phyloP scores from a whole-genome alignment of 35 echinoderm and acorn worm species.

The Strongylocentrotus purpuratus region DNA sequence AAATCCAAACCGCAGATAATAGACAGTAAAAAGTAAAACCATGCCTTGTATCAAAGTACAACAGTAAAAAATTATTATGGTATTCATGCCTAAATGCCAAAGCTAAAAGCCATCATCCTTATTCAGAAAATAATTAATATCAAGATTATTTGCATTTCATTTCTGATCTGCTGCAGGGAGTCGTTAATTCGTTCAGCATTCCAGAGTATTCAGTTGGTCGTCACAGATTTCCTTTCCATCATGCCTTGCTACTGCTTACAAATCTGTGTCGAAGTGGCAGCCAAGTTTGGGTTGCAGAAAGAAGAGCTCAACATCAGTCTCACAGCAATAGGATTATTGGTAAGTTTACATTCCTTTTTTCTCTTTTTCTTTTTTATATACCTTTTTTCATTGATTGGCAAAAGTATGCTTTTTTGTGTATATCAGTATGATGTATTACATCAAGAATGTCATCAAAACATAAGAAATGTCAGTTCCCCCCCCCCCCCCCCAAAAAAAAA shows the following conservation, averaged over 20 bases:
- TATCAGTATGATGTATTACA: too few relatives aligned
- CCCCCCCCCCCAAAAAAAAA: too few relatives aligned
- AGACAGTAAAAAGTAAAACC: too few relatives aligned
- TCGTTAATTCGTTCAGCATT: conserved; percentile 87
- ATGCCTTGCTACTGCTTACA: conserved; percentile 91
- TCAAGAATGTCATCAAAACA: too few relatives aligned
- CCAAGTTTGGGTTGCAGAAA: conserved; percentile 96
- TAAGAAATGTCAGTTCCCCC: too few relatives aligned
- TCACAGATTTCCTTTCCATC: conserved; percentile 92
- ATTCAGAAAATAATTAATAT: not conserved
- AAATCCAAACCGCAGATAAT: too few relatives aligned
- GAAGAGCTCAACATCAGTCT: conserved; percentile 98
- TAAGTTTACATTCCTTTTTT: conserved; percentile 55
- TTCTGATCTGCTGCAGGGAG: conserved; percentile 61
- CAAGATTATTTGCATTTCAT: not conserved
- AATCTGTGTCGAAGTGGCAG: conserved; percentile 76
- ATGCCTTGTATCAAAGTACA: too few relatives aligned
- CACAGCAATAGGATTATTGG: conserved; percentile 89
- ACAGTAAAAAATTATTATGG: not conserved
- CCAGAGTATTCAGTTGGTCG: conserved; percentile 92
- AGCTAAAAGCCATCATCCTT: not conserved
- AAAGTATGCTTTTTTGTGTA: too few relatives aligned
- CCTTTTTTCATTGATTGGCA: too few relatives aligned
- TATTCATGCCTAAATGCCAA: not conserved
- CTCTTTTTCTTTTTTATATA: too few relatives aligned